Conservation (phyloP, 30 jellyfish, hydroid and myxozoan species). For the Cassiopea xamachana region DNA sequence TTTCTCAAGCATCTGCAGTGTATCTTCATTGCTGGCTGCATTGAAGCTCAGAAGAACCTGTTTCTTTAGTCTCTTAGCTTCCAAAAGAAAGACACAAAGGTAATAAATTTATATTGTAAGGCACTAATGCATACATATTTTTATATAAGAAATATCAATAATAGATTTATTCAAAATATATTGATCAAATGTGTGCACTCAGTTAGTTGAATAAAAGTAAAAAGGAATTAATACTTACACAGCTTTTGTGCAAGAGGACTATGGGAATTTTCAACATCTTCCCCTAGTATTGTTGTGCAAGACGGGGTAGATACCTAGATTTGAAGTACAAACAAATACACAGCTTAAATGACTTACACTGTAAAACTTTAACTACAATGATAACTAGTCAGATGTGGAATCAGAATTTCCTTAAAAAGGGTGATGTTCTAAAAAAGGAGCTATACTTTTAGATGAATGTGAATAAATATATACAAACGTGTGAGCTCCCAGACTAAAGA, state of each 20-base stretch:
- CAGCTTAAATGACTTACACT: neutral
- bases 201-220: too few species aligned
- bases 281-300: constrained; percentile 52
- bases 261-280: constrained; percentile 34
- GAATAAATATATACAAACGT: too few species aligned
- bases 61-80: constrained; percentile 50
- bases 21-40: constrained; percentile 41
- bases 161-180: too few species aligned
- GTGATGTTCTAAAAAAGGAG: too few species aligned
- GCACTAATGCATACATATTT: neutral
- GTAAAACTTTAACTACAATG: too few species aligned
- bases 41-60: constrained; percentile 59
- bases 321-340: neutral
- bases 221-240: constrained; percentile 12
- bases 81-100: neutral
- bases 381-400: too few species aligned
- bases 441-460: too few species aligned
- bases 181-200: neutral
- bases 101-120: too few species aligned
- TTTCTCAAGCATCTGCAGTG: constrained; percentile 7
- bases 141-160: neutral
- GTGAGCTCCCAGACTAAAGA: too few species aligned
- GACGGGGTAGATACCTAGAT: constrained; percentile 33
- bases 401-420: too few species aligned
- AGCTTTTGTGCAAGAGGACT: constrained; percentile 56